These are phyloP conservation scores for Caenorhabditis macrosperma DNA, from an alignment of 2,888 invertebrate genomes.

Conservation along the genomic window DNA sequence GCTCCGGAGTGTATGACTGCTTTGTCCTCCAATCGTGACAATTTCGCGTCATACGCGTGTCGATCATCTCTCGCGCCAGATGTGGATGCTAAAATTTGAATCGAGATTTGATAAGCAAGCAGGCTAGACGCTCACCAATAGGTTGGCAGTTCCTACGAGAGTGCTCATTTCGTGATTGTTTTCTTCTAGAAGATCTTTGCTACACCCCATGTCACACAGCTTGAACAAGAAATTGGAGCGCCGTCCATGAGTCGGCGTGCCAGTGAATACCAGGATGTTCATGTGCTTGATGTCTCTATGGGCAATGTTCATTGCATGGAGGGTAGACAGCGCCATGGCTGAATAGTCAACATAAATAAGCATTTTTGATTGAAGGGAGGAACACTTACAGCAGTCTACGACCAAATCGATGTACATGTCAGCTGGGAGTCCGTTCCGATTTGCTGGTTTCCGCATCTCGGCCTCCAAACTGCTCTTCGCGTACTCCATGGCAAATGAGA, in stretches of 20 bases:
- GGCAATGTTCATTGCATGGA: constrained; percentile 50
- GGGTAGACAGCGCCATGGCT: constrained; percentile 55
- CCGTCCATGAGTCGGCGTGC: constrained; percentile 42
- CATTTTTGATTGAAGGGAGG: not conserved
- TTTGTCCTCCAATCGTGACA: constrained; percentile 45
- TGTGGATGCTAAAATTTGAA: constrained; percentile 50
- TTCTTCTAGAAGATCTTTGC: constrained; percentile 22
- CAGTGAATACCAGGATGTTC: constrained; percentile 62
- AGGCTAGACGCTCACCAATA: constrained; percentile 43
- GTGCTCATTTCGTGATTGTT: constrained; percentile 54
- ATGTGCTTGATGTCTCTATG: constrained; percentile 67
- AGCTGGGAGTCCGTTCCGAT: constrained; percentile 45
- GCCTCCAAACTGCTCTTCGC: constrained; percentile 53
- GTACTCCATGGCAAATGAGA: constrained; percentile 64
- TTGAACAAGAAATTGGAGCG: constrained; percentile 59
- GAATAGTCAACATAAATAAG: not conserved
- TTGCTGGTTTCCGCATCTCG: constrained; percentile 48
- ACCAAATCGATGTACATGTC: constrained; percentile 54
- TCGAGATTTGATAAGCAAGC: not conserved
- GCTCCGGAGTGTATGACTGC: constrained; percentile 46
- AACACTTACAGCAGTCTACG: constrained; percentile 58
- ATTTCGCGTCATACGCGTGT: constrained; percentile 17
- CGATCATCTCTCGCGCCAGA: constrained; percentile 43
- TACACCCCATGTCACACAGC: constrained; percentile 64
- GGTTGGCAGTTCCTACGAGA: constrained; percentile 61